Conservation (phyloP, 1,140 invertebrate genomes). For the Hyles vespertilio region DNA sequence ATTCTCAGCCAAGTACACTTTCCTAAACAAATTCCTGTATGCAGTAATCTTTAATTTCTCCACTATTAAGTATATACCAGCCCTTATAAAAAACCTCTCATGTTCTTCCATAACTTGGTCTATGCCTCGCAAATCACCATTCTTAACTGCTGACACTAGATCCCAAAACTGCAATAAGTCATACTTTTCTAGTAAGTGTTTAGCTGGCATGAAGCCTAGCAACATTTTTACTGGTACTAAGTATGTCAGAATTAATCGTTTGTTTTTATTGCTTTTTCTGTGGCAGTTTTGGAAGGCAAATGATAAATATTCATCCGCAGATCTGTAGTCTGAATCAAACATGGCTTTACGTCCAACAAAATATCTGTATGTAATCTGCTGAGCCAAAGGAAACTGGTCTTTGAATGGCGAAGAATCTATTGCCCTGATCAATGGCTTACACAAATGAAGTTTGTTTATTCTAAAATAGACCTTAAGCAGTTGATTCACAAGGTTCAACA, state of each 20-base stretch:
- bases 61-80: conserved; percentile 96
- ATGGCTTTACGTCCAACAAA: conserved; percentile 98
- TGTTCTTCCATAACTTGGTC: conserved; percentile 90
- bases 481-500: conserved; percentile 97
- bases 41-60: conserved; percentile 97
- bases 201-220: conserved; percentile 92
- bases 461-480: conserved; percentile 98
- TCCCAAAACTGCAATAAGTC: conserved; percentile 94
- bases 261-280: conserved; percentile 88
- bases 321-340: conserved; percentile 97
- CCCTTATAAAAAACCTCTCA: conserved; percentile 95
- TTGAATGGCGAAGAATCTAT: conserved; percentile 94
- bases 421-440: conserved; percentile 96
- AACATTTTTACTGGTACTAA: conserved; percentile 98
- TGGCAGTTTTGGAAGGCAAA: conserved; percentile 96
- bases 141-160: conserved; percentile 89
- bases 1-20: conserved; percentile 91
- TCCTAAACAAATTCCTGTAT: conserved; percentile 97
- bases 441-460: conserved; percentile 97
- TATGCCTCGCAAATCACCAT: conserved; percentile 91
- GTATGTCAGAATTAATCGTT: conserved; percentile 95
- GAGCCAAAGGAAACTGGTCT: conserved; percentile 89
- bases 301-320: conserved; percentile 92
- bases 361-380: conserved; percentile 97
- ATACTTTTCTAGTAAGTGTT: conserved; percentile 89